Conservation (phyloP, 2,888 invertebrate genomes). For the Sericinus montela region DNA sequence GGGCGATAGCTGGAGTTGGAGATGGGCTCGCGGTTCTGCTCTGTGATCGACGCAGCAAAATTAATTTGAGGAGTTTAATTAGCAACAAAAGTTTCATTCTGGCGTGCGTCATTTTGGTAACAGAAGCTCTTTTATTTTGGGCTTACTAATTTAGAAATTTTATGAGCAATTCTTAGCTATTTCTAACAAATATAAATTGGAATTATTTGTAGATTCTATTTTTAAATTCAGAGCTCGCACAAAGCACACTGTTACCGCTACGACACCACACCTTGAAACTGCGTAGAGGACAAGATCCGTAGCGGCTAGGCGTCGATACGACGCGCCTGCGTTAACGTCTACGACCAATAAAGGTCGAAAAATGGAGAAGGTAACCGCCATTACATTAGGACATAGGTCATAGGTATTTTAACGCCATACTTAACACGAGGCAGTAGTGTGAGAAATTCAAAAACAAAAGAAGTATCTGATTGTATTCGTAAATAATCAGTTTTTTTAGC, state of each 20-base stretch:
- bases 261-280: background rate
- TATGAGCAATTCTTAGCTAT: no score
- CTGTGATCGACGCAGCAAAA: slow-evolving; percentile 16
- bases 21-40: slow-evolving; percentile 1
- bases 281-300: background rate
- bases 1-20: background rate
- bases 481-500: no score
- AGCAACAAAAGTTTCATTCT: slow-evolving; percentile 5
- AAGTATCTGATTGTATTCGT: no score
- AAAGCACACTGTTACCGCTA: background rate
- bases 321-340: background rate
- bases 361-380: background rate
- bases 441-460: no score
- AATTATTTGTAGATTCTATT: background rate
- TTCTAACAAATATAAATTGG: background rate
- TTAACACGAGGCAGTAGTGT: no score
- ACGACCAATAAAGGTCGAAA: no score
- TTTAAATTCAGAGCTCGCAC: background rate
- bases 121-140: no score
- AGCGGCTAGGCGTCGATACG: background rate
- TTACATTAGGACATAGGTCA: no score
- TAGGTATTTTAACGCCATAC: no score
- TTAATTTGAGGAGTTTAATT: slow-evolving; percentile 13
- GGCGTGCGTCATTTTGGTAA: no score
- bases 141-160: no score